phyloP scores from a whole-genome alignment of 2,888 invertebrate species.

The Apotomis capreana region DNA sequence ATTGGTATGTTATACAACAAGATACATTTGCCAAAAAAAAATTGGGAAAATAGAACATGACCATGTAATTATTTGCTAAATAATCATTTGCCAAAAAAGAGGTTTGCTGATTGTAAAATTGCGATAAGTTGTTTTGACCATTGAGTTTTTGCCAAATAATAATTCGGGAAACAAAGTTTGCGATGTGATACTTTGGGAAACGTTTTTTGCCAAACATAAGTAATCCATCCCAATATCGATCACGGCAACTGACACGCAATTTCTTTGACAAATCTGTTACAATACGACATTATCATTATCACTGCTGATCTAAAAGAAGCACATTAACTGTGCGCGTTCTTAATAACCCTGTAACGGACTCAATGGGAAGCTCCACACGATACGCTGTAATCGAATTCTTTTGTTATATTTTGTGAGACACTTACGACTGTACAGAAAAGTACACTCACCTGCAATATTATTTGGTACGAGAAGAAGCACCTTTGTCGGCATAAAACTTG shows the following conservation, averaged over 20 bases:
- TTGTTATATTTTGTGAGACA: conserved; percentile 1
- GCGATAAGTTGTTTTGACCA: no score
- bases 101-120: no score
- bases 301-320: neutral
- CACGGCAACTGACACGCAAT: neutral
- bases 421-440: neutral
- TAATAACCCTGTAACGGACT: conserved; percentile 9
- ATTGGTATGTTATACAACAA: no score
- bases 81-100: no score
- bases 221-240: neutral
- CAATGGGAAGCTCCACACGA: conserved; percentile 23
- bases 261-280: neutral
- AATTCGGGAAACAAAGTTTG: no score
- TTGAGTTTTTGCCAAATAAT: no score
- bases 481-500: no score
- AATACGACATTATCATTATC: neutral
- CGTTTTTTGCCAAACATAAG: no score
- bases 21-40: no score
- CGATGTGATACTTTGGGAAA: no score
- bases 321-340: neutral
- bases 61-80: no score
- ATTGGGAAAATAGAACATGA: no score
- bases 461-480: neutral
- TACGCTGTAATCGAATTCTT: conserved; percentile 12
- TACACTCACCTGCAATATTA: neutral